Evolutionary conservation across 2,888 invertebrate genomes (phyloP).

Genomic region (Stramonita haemastoma): DNA sequence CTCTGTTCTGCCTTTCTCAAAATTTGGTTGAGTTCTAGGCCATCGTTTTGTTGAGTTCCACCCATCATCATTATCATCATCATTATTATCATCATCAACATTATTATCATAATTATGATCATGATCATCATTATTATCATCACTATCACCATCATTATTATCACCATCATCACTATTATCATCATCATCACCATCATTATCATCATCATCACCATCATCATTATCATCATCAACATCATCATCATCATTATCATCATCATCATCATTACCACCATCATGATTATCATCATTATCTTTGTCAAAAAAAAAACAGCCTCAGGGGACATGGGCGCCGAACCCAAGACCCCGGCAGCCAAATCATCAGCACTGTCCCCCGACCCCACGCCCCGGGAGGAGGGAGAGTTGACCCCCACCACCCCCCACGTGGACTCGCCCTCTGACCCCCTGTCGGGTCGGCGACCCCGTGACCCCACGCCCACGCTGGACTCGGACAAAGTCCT

Average conservation of each 20-base stretch:
- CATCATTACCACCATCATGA: too few relatives aligned
- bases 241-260: neutral
- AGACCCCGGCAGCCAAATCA: neutral
- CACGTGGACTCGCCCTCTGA: constrained; percentile 33
- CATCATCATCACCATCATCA: too few relatives aligned
- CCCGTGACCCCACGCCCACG: constrained; percentile 11
- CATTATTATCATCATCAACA: neutral
- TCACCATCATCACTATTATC: neutral
- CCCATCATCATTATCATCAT: too few relatives aligned
- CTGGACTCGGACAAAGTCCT: constrained; percentile 23
- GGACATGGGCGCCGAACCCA: neutral
- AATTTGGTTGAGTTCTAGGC: too few relatives aligned
- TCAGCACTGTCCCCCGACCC: neutral
- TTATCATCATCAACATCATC: too few relatives aligned
- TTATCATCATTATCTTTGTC: neutral
- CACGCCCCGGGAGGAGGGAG: neutral
- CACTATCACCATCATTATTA: too few relatives aligned
- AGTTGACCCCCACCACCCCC: constrained; percentile 7
- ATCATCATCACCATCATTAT: neutral
- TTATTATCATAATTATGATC: neutral
- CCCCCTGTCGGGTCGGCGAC: constrained; percentile 12
- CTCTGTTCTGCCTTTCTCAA: too few relatives aligned
- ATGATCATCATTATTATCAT: too few relatives aligned
- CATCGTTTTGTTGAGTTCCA: too few relatives aligned
- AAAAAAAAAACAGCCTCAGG: neutral